phyloP scores from a whole-genome alignment of 2,797 vertebrate genomes.

The Tokudaia muenninki region DNA sequence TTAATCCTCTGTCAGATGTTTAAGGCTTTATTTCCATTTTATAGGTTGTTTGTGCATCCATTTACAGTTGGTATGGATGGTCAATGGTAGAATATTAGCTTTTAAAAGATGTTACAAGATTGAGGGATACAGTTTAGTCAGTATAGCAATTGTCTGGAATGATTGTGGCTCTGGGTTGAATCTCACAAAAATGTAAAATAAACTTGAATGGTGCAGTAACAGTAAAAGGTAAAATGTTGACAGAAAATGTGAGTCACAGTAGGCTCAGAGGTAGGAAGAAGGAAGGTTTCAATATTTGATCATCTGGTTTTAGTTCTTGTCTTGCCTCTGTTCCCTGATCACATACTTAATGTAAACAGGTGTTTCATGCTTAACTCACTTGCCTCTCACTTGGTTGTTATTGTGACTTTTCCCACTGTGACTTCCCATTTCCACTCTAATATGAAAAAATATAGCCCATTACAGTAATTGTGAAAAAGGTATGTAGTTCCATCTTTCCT shows the following conservation, averaged over 20 bases:
- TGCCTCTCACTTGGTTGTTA: neutral
- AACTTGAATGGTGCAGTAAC: neutral
- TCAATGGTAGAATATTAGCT: neutral
- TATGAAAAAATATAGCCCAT: neutral
- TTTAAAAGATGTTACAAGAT: neutral
- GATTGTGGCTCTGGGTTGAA: neutral
- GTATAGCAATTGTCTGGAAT: neutral
- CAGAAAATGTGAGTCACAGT: neutral
- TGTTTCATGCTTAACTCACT: neutral
- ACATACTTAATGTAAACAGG: neutral
- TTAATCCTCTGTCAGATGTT: neutral
- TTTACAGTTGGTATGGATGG: neutral
- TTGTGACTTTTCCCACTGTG: neutral
- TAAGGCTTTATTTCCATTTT: neutral
- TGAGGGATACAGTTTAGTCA: neutral
- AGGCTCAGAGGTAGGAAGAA: neutral
- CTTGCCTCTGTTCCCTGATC: no score
- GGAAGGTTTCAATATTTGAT: neutral
- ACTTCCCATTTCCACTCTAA: neutral
- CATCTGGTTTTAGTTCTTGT: neutral
- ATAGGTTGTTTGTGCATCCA: neutral
- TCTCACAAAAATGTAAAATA: neutral
- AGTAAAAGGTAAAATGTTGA: neutral
- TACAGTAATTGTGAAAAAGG: neutral
- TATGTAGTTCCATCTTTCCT: neutral